Evolutionary conservation across 2,888 invertebrate species (phyloP).

Genomic region (Aelia acuminata): DNA sequence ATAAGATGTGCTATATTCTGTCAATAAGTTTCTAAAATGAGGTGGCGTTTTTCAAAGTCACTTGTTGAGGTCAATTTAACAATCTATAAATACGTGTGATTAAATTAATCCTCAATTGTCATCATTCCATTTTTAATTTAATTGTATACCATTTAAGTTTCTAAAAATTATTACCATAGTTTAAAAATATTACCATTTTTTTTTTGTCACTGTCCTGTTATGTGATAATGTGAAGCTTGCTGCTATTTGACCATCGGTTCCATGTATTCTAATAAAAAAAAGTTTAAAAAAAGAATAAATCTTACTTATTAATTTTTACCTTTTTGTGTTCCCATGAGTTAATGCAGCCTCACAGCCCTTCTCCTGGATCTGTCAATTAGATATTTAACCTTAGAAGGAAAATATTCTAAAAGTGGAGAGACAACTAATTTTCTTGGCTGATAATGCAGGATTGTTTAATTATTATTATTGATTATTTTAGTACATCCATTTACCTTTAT

Average conservation of each 20-base stretch:
- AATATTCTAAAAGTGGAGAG: too few relatives aligned
- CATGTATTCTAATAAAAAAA: constrained; percentile 43
- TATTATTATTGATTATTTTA: too few relatives aligned
- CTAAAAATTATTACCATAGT: background rate
- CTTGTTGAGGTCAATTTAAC: constrained; percentile 19
- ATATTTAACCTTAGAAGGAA: too few relatives aligned
- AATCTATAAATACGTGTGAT: background rate
- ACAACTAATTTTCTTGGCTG: too few relatives aligned
- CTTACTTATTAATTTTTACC: background rate
- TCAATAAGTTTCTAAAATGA: background rate
- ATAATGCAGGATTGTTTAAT: too few relatives aligned
- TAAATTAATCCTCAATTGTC: background rate
- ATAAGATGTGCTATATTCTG: background rate
- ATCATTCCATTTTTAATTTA: background rate
- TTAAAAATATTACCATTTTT: background rate
- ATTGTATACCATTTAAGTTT: background rate
- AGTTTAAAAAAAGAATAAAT: background rate
- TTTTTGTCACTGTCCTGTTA: background rate
- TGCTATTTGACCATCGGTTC: constrained; percentile 27
- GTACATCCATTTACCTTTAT: too few relatives aligned
- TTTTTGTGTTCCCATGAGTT: background rate
- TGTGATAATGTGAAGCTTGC: constrained; percentile 38
- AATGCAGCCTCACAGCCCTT: too few relatives aligned
- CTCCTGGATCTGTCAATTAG: too few relatives aligned
- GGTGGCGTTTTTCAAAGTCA: background rate